Base-by-base conservation (phyloP, 1,140 invertebrate species). In the Lepidostoma basale region DNA sequence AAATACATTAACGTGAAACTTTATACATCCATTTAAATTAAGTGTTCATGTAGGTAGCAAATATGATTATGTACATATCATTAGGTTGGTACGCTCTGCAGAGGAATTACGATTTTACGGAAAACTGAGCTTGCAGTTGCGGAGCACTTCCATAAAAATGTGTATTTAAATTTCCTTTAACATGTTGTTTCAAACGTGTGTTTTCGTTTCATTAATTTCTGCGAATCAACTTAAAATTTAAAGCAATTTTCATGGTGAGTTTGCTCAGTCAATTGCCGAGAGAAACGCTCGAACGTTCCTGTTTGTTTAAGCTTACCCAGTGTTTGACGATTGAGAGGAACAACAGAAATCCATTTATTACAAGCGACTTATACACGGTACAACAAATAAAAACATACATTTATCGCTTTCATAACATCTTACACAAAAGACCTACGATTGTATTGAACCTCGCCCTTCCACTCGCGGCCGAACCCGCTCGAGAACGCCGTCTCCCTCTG, bases 391-490 rank as follows among this genome's bases (percentile, higher is more conserved):
- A 54, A 65, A 65, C 18, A 56, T 33, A 54, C 63, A 56, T 54
- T 65, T 56, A 54, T 59, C 47, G 44, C 64, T 45, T 67, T 67
- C 54, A 59, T 67, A 67, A 59, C 64, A 45, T 67, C 39, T 67
- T 67, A 59, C 22, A 67, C 54, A 56, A 56, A 65, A 65, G 63
- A 23, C 63, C 28, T 23, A 33, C 44, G 44, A 47, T 45, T 63
- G 60, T 63, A 49, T 63, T 63, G 60, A 63, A 63, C 44, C 30
- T 47, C 18, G 44, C 44, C 14, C 16, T 63, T 33, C 28, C 20
- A 8, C 26, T 63, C 16, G 23, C 2, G 12, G 9, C 12, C 18
- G 22, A 18, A 28, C 3, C 12, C 3, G 10, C 14, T 9, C 14
- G 36, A 58, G 22, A 12, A 39, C 33, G 20, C 12, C 33, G 10